Percentiles rank a stretch among this genome's conserved stretches.
phyloP scores from a whole-genome alignment of 2,888 invertebrate species.

The Nineta flava region DNA sequence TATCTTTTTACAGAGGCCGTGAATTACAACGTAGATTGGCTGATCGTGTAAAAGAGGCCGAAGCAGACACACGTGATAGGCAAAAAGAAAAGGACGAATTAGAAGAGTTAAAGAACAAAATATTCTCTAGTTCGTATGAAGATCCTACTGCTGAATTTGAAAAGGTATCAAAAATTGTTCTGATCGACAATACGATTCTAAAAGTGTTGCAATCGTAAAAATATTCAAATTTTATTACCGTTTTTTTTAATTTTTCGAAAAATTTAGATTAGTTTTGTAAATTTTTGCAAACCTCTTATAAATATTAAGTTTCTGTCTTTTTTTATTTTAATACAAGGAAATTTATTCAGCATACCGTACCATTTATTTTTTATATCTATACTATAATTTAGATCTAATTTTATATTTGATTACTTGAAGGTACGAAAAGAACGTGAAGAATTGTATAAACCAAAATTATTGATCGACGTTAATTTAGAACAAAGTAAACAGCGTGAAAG shows the following conservation, averaged over 20 bases:
- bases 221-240: constrained; percentile 3
- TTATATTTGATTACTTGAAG: constrained; percentile 20
- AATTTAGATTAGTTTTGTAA: constrained; percentile 4
- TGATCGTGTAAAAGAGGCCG: constrained; percentile 86
- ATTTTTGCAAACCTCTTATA: too few relatives aligned
- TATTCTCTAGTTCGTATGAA: constrained; percentile 50
- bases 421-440: constrained; percentile 61
- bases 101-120: constrained; percentile 62
- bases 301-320: constrained; percentile 3
- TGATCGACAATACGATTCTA: neutral
- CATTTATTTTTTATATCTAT: too few relatives aligned
- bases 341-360: too few relatives aligned
- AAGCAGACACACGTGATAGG: constrained; percentile 79
- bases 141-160: constrained; percentile 49
- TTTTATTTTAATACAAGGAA: constrained; percentile 1
- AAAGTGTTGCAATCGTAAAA: constrained; percentile 1
- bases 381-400: too few relatives aligned
- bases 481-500: constrained; percentile 41
- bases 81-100: constrained; percentile 79
- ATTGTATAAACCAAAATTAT: constrained; percentile 66
- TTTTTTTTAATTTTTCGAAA: constrained; percentile 7
- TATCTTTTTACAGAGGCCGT: constrained; percentile 42
- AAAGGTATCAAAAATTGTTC: constrained; percentile 38
- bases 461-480: constrained; percentile 53
- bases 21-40: constrained; percentile 81